phyloP scores from a whole-genome alignment of 2,113 vertebrate genomes.

The Myanophis thanlyinensis region DNA sequence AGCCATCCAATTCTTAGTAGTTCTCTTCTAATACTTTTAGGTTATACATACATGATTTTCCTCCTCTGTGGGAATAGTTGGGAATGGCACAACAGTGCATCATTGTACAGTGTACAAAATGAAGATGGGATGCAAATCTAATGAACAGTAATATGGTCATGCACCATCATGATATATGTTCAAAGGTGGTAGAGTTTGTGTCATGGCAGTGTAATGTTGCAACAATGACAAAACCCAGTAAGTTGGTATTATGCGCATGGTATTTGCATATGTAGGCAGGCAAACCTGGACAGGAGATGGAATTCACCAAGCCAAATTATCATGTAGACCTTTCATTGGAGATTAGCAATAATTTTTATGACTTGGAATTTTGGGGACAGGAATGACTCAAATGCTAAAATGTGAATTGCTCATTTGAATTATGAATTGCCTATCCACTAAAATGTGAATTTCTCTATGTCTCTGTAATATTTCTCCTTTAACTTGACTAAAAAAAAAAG shows the following conservation, averaged over 20 bases:
- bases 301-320: conserved; percentile 22
- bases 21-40: neutral
- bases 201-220: neutral
- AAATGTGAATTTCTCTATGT: conserved; percentile 51
- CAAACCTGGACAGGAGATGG: neutral
- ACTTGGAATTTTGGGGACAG: conserved; percentile 31
- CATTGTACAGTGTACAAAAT: neutral
- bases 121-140: neutral
- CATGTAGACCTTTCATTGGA: conserved; percentile 22
- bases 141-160: neutral
- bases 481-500: conserved; percentile 52
- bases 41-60: neutral
- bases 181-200: neutral
- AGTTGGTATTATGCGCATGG: neutral
- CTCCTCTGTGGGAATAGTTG: neutral
- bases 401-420: conserved; percentile 38
- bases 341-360: neutral
- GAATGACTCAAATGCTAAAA: conserved; percentile 62
- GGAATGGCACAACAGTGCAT: neutral
- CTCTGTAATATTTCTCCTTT: conserved; percentile 41
- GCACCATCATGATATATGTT: neutral
- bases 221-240: neutral
- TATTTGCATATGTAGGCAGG: neutral
- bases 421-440: neutral
- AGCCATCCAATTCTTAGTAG: neutral